These are phyloP conservation scores for Ceyx erithaca DNA, from an alignment of 2,797 vertebrate species.

Conservation along the genomic window DNA sequence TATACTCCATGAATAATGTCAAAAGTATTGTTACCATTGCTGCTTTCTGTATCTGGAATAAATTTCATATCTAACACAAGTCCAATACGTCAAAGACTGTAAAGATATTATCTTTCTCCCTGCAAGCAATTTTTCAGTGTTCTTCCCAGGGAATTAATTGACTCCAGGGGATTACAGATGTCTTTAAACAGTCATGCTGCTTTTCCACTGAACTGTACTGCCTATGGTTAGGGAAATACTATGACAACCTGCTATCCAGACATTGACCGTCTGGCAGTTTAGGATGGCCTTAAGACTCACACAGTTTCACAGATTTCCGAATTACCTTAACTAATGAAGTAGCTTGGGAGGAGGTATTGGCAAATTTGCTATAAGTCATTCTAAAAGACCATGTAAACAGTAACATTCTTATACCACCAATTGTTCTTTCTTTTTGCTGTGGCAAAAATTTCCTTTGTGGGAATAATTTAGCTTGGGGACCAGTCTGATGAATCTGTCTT, in stretches of 20 bases:
- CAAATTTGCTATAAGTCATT: not conserved
- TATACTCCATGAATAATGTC: not conserved
- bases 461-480: not conserved
- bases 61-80: not conserved
- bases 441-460: not conserved
- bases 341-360: not conserved
- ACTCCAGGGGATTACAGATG: not conserved
- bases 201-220: conserved; percentile 13
- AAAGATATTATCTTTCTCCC: not conserved
- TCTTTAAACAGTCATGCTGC: conserved; percentile 27
- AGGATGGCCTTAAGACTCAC: not conserved
- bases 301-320: not conserved
- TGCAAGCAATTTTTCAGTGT: conserved; percentile 6
- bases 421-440: not conserved
- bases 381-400: not conserved
- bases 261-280: not conserved
- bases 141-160: not conserved
- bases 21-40: not conserved
- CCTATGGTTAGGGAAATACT: not conserved
- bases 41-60: not conserved
- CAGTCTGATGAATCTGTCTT: not conserved
- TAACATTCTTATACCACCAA: not conserved
- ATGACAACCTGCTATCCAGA: conserved; percentile 30
- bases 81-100: not conserved
- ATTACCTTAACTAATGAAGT: not conserved